phyloP scores from a whole-genome alignment of 2,797 vertebrate species.

The Lacerta bilineata region DNA sequence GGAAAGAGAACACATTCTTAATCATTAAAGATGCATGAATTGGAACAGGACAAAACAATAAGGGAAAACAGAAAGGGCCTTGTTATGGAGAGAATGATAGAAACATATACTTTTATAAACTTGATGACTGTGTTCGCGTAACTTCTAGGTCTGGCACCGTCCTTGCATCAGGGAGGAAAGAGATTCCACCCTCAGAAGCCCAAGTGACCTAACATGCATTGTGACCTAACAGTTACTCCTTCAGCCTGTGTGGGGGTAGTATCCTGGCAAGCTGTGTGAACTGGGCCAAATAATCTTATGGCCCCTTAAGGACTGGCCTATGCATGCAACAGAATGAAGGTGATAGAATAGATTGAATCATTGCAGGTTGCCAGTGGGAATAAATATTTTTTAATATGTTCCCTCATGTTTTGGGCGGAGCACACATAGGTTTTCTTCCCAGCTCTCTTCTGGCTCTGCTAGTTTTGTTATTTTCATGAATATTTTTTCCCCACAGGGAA shows the following conservation, averaged over 20 bases:
- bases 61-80: no score
- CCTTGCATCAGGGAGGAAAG: neutral
- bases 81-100: neutral
- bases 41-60: neutral
- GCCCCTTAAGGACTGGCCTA: neutral
- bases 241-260: neutral
- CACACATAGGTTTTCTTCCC: neutral
- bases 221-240: no score
- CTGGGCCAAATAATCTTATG: neutral
- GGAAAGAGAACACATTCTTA: neutral
- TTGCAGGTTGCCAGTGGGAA: neutral
- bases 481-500: neutral
- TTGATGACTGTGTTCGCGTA: neutral
- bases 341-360: neutral
- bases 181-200: neutral
- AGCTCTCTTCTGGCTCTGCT: neutral
- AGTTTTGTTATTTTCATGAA: neutral
- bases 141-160: neutral
- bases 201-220: neutral
- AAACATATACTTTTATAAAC: neutral
- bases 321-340: neutral
- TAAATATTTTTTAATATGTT: no score
- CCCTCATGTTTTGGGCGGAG: no score
- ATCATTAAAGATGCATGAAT: constrained; percentile 14
- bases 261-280: neutral